A percentile compares a stretch with the other conserved stretches of the same genome.
phyloP scores from a whole-genome alignment of 2,888 invertebrate species.

The Stegophylla sp. region DNA sequence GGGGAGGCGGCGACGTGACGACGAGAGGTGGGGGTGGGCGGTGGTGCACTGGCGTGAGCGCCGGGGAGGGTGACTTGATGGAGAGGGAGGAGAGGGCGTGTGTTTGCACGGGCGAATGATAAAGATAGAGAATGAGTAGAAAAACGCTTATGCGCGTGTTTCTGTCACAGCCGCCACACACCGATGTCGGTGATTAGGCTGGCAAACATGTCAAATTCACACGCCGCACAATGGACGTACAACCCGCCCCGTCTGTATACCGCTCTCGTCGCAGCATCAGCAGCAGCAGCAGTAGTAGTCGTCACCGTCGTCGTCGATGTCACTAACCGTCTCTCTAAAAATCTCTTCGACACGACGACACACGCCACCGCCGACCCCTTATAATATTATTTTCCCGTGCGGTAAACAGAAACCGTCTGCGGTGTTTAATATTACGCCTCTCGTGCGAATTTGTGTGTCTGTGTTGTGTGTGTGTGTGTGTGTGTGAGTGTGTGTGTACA shows the following conservation, averaged over 20 bases:
- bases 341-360: slow-evolving; percentile 10
- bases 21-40: not conserved
- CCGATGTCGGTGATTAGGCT: slow-evolving; percentile 49
- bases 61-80: fast-evolving
- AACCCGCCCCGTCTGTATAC: too few species aligned
- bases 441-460: too few species aligned
- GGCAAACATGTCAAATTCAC: slow-evolving; percentile 58
- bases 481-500: not conserved
- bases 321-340: slow-evolving; percentile 27
- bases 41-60: not conserved
- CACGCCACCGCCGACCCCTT: not conserved
- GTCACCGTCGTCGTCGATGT: slow-evolving; percentile 15
- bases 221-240: slow-evolving; percentile 29
- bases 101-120: not conserved
- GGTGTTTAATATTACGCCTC: slow-evolving; percentile 14
- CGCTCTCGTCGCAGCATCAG: not conserved
- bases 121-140: not conserved
- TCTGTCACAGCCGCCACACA: slow-evolving; percentile 29
- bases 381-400: slow-evolving; percentile 35
- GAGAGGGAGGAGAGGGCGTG: not conserved
- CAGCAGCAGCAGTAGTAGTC: not conserved
- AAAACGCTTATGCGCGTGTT: slow-evolving; percentile 51
- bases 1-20: not conserved
- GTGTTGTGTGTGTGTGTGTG: not conserved
- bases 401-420: slow-evolving; percentile 33